These are phyloP conservation scores for Sphaerophoria taeniata DNA, from an alignment of 2,888 invertebrate genomes.

Conservation along the genomic window DNA sequence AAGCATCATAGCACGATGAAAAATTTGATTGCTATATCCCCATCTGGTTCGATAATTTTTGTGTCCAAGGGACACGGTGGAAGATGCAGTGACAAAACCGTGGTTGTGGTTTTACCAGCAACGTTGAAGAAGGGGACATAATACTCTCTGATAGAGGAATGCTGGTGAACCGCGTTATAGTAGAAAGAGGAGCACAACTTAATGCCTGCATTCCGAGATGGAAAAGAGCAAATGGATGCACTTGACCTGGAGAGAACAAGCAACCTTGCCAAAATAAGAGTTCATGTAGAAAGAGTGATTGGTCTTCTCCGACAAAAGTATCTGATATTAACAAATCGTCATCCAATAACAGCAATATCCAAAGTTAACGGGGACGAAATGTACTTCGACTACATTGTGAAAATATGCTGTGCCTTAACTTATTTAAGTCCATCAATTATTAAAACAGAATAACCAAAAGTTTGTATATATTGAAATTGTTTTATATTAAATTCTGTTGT, in stretches of 20 bases:
- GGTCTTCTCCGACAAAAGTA: slow-evolving; percentile 7
- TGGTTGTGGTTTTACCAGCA: slow-evolving; percentile 11
- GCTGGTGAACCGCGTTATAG: slow-evolving; percentile 6
- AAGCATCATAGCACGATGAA: slow-evolving; percentile 26
- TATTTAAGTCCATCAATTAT: slow-evolving; percentile 13
- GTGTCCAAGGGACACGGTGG: slow-evolving; percentile 33
- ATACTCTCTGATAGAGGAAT: slow-evolving; percentile 22
- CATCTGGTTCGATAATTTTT: slow-evolving; percentile 18
- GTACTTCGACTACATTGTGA: slow-evolving; percentile 22
- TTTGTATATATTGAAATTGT: background rate
- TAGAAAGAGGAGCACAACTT: slow-evolving; percentile 15
- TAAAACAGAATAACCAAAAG: slow-evolving; percentile 12
- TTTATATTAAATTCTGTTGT: background rate
- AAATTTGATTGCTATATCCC: slow-evolving; percentile 19
- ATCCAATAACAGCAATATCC: slow-evolving; percentile 1
- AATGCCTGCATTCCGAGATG: background rate
- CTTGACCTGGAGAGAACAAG: background rate
- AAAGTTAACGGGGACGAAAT: slow-evolving; percentile 12
- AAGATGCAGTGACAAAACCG: slow-evolving; percentile 11
- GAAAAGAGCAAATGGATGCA: background rate
- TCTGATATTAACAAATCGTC: slow-evolving; percentile 2
- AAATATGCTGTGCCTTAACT: slow-evolving; percentile 29
- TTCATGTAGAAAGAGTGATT: slow-evolving; percentile 2
- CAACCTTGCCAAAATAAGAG: slow-evolving; percentile 1
- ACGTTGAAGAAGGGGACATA: slow-evolving; percentile 18